These are phyloP conservation scores for Artemia franciscana DNA, from an alignment of 1,140 invertebrate species.

Conservation along the genomic window DNA sequence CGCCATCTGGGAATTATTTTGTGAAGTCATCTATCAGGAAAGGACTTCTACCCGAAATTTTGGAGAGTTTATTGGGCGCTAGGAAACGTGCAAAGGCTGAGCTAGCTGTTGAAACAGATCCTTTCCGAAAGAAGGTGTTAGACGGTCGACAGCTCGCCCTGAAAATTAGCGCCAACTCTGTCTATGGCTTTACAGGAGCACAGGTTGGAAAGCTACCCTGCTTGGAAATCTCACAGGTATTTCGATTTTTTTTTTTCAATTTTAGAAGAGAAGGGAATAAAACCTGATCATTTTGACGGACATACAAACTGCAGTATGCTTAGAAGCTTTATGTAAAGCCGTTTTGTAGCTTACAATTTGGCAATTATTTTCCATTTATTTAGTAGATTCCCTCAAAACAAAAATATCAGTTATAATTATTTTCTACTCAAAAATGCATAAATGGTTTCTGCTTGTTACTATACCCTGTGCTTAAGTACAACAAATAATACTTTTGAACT, in stretches of 20 bases:
- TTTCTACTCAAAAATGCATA: too few relatives aligned
- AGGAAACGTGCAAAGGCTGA: conserved; percentile 79
- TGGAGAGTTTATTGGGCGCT: conserved; percentile 72
- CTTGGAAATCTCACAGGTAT: conserved; percentile 82
- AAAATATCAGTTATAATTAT: too few relatives aligned
- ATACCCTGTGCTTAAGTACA: too few relatives aligned
- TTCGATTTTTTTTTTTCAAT: conserved; percentile 1
- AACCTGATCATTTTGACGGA: too few relatives aligned
- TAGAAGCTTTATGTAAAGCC: too few relatives aligned
- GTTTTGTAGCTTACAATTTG: too few relatives aligned
- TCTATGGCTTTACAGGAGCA: conserved; percentile 98
- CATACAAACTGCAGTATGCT: too few relatives aligned
- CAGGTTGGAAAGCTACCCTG: conserved; percentile 96
- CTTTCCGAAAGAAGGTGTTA: conserved; percentile 72
- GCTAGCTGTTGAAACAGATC: conserved; percentile 80
- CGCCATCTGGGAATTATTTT: conserved; percentile 79
- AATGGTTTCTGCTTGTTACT: too few relatives aligned
- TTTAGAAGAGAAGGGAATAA: too few relatives aligned
- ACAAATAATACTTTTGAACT: too few relatives aligned
- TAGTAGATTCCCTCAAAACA: too few relatives aligned
- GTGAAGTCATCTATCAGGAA: conserved; percentile 56
- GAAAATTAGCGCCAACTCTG: conserved; percentile 98
- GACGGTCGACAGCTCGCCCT: conserved; percentile 91
- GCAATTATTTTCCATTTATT: too few relatives aligned
- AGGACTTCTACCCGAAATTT: conserved; percentile 84